These are phyloP conservation scores for Ivindomyrus marchei DNA, from an alignment of 2,113 vertebrate genomes.

Conservation along the genomic window DNA sequence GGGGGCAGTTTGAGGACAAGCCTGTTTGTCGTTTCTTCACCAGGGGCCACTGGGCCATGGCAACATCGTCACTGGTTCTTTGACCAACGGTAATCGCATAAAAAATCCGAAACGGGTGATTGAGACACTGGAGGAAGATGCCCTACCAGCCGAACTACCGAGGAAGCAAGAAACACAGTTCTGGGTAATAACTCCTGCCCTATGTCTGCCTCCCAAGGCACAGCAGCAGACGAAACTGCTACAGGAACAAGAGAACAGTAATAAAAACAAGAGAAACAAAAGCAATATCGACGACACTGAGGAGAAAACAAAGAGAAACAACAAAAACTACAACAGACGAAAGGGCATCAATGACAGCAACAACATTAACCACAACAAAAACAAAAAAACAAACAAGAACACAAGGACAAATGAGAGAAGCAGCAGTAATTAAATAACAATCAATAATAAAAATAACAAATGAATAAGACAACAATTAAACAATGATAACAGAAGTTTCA, in stretches of 20 bases:
- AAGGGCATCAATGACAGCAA: background rate
- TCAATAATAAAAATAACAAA: background rate
- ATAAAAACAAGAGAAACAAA: background rate
- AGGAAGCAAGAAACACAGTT: background rate
- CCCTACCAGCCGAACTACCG: background rate
- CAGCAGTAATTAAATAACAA: background rate
- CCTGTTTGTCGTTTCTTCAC: background rate
- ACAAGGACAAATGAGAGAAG: background rate
- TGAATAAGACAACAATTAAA: background rate
- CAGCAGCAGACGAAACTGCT: background rate
- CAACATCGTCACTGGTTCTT: background rate
- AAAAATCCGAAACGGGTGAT: background rate
- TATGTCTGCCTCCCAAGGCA: background rate
- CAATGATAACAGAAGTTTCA: background rate
- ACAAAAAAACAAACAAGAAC: background rate
- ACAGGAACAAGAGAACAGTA: background rate
- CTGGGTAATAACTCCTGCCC: background rate
- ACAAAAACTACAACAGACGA: background rate
- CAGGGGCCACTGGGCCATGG: background rate
- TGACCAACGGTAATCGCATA: background rate
- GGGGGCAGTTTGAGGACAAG: slow-evolving; percentile 8
- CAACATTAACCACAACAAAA: background rate
- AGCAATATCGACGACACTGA: background rate
- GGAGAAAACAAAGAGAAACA: background rate
- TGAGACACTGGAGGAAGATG: background rate